These are phyloP conservation scores for Trichoplusia ni DNA, from an alignment of 1,140 invertebrate species.

Conservation along the genomic window DNA sequence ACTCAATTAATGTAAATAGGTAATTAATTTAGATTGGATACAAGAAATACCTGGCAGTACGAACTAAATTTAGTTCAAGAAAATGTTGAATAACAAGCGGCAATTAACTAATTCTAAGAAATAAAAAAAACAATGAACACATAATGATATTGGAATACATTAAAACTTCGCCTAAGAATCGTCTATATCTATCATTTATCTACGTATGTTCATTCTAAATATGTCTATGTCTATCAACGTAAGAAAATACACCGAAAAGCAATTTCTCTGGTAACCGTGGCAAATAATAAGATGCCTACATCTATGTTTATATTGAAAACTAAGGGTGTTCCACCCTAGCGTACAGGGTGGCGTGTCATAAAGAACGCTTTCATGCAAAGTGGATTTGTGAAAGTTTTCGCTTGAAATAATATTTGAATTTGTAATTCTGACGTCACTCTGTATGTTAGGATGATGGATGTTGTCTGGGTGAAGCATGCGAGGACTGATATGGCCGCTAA, in stretches of 20 bases:
- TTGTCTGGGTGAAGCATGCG: constrained; percentile 45
- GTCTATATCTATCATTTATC: no score
- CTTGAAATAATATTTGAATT: constrained; percentile 64
- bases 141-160: no score
- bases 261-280: constrained; percentile 24
- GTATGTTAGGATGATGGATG: constrained; percentile 52
- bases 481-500: constrained; percentile 26
- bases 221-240: no score
- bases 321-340: constrained; percentile 31
- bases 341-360: constrained; percentile 45
- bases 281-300: constrained; percentile 28
- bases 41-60: no score
- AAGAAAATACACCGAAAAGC: constrained; percentile 27
- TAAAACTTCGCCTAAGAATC: no score
- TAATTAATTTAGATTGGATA: no score
- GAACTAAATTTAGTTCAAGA: no score
- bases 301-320: constrained; percentile 33
- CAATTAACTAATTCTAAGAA: no score
- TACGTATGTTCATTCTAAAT: no score
- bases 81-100: no score
- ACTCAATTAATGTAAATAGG: no score
- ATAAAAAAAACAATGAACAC: no score
- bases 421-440: constrained; percentile 45
- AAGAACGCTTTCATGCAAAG: constrained; percentile 63
- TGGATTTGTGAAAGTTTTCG: constrained; percentile 63